These are phyloP conservation scores for Malacoraja senta DNA, from an alignment of 2,797 vertebrate species.

Conservation along the genomic window DNA sequence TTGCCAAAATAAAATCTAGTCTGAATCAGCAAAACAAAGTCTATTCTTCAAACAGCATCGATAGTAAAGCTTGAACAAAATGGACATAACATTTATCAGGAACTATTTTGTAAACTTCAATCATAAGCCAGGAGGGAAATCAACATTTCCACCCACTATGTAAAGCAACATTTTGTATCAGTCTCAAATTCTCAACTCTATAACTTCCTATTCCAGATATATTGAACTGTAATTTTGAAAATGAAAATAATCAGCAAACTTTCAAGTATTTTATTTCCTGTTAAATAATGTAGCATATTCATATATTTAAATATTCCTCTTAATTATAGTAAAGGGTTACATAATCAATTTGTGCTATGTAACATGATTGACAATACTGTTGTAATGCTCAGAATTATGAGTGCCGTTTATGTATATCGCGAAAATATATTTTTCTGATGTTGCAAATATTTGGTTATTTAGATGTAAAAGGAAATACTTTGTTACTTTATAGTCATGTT, in stretches of 20 bases:
- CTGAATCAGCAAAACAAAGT: background rate
- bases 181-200: background rate
- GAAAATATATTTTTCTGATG: background rate
- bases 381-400: background rate
- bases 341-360: background rate
- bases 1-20: background rate
- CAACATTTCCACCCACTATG: background rate
- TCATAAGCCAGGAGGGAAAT: background rate
- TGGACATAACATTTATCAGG: background rate
- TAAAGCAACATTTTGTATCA: background rate
- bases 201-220: too few relatives aligned
- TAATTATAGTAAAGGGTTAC: background rate
- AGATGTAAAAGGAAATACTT: constrained; percentile 5
- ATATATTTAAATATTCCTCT: constrained; percentile 5
- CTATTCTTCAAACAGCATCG: background rate
- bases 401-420: background rate
- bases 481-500: background rate
- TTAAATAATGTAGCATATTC: constrained; percentile 7
- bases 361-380: background rate
- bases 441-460: constrained; percentile 9
- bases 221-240: background rate
- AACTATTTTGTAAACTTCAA: background rate
- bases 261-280: background rate
- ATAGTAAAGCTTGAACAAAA: background rate
- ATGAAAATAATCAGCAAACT: background rate